These are phyloP conservation scores for Paratrypauchen microcephalus DNA, from an alignment of 2,797 vertebrate genomes.

Conservation along the genomic window DNA sequence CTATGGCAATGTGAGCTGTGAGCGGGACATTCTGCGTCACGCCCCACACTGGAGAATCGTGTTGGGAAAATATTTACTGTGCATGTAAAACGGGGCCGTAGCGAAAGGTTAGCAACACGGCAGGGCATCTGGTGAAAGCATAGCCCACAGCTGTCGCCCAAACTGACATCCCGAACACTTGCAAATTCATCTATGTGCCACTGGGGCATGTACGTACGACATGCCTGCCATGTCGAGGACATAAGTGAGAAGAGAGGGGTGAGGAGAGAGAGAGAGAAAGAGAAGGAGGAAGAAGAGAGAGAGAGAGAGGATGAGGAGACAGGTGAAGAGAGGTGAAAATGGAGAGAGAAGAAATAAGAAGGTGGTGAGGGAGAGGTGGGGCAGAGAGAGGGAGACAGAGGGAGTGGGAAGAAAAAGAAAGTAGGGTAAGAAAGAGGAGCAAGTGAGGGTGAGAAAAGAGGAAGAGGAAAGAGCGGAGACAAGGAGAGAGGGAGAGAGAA, in stretches of 20 bases:
- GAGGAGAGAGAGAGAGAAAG: background rate
- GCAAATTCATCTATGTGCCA: conserved; percentile 85
- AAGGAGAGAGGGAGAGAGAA: background rate
- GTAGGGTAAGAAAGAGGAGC: background rate
- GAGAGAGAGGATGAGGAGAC: conserved; percentile 12
- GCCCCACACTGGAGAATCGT: conserved; percentile 37
- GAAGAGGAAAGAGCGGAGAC: background rate
- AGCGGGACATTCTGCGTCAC: conserved; percentile 53
- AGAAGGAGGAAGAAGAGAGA: background rate
- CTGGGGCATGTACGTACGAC: conserved; percentile 83
- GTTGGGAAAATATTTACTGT: conserved; percentile 71
- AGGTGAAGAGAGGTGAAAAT: background rate
- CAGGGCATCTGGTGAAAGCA: conserved; percentile 91
- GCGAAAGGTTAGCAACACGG: conserved; percentile 76
- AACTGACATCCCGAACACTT: conserved; percentile 84
- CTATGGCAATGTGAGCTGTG: conserved; percentile 33
- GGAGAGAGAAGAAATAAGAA: background rate
- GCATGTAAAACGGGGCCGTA: conserved; percentile 55
- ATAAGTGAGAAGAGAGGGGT: conserved; percentile 71
- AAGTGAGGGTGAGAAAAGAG: conserved; percentile 51
- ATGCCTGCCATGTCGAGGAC: conserved; percentile 81
- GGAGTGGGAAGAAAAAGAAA: conserved; percentile 30
- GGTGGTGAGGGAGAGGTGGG: conserved; percentile 61
- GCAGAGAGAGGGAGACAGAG: too few species aligned
- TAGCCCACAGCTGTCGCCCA: conserved; percentile 88